Evolutionary conservation across 2,113 vertebrate genomes (phyloP), one percentile per base, ranked within the genome.

Genomic region (Leptobrachium leishanense): DNA sequence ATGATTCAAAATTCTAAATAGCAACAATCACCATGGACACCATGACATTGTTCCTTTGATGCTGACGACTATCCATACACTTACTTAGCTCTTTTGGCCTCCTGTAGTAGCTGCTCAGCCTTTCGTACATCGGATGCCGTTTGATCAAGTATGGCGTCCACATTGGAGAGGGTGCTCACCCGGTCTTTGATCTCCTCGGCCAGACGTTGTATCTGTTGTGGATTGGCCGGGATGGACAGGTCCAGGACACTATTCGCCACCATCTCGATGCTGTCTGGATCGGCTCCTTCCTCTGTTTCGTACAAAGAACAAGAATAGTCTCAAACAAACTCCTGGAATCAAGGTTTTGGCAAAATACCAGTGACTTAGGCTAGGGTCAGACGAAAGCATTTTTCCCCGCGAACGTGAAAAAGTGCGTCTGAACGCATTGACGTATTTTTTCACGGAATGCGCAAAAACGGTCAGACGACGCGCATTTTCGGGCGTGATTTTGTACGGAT

Each of bases 211-310:
- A 98, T 98, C 90, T 99, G 96, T 46, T 94, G 88, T 0, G 97
- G 94, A 0, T 95, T 95, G 0, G 98, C 97, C 0, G 97, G 97
- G 77, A 99, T 97, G 10, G 96, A 97, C 43, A 99, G 92, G 85
- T 95, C 92, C 88, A 99, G 82, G 62, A 99, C 98, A 0, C 90
- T 92, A 81, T 92, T 95, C 0, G 98, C 97, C 57, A 99, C 93
- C 11, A 90, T 92, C 82, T 98, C 96, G 42, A 99, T 98, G 87
- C 96, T 98, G 85, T 97, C 96, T 0, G 98, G 98, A 84, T 98
- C 96, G 0, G 98, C 98, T 0, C 96, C 97, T 72, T 99, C 98
- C 90, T 98, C 98, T 99, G 87, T 1, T 7, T 68, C 74, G 1
- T 6, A 84, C 68, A 87, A 76, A 54, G 53, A 20, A 65, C 31